A percentile compares a stretch with the other conserved stretches of the same genome.
phyloP scores from a whole-genome alignment of 2,888 invertebrate genomes.

The Lasioglossum lativentre region DNA sequence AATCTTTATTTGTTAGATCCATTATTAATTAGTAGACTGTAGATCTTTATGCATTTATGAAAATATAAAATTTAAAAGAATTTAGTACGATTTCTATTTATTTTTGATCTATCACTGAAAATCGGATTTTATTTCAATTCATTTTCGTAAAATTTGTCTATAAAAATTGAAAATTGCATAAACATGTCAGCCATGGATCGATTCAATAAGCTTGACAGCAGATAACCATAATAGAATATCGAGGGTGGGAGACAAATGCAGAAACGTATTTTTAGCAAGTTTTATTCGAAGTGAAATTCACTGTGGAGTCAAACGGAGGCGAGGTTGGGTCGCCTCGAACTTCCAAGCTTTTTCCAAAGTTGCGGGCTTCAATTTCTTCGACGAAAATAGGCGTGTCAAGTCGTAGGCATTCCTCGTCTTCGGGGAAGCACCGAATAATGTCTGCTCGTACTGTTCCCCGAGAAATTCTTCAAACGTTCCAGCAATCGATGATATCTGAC shows the following conservation, averaged over 20 bases:
- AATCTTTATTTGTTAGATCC: too few relatives aligned
- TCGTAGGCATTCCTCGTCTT: background rate
- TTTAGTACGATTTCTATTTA: too few relatives aligned
- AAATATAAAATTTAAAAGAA: too few relatives aligned
- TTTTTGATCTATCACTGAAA: too few relatives aligned
- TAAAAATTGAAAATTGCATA: too few relatives aligned
- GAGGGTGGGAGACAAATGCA: background rate
- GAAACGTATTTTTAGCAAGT: background rate
- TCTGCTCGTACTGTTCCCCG: conserved; percentile 5
- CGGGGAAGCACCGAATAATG: conserved; percentile 7
- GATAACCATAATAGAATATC: background rate
- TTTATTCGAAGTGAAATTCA: background rate
- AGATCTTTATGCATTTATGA: too few relatives aligned
- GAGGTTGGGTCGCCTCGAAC: background rate
- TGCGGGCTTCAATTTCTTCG: background rate
- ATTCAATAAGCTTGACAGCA: background rate
- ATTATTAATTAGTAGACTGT: too few relatives aligned
- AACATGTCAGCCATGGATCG: too few relatives aligned
- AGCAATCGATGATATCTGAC: conserved; percentile 44
- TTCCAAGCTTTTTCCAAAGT: background rate
- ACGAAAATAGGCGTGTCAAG: background rate
- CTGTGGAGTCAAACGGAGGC: background rate
- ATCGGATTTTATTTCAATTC: too few relatives aligned
- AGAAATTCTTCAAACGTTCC: conserved; percentile 20
- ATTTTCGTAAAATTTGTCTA: too few relatives aligned